These are phyloP conservation scores for Rhynchonycteris naso DNA, from an alignment of 2,797 vertebrate species.

Conservation along the genomic window DNA sequence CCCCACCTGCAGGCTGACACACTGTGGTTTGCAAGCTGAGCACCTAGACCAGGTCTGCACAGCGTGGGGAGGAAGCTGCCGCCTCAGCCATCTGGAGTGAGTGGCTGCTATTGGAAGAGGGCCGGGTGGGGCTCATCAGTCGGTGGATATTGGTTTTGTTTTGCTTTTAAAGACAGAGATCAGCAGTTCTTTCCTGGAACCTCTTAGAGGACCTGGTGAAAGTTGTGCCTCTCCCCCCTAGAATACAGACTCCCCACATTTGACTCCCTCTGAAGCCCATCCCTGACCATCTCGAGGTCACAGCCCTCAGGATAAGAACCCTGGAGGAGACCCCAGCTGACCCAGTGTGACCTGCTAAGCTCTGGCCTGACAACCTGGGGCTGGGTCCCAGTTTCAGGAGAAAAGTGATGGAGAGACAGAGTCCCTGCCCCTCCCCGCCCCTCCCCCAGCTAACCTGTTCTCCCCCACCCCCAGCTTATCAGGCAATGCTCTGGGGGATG, in stretches of 20 bases:
- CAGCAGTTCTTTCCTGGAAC: neutral
- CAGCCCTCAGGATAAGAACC: neutral
- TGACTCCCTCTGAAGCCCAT: neutral
- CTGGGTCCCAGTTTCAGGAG: neutral
- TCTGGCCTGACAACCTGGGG: neutral
- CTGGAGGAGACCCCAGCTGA: neutral
- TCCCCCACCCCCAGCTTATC: conserved; percentile 80
- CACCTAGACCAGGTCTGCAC: conserved; percentile 84
- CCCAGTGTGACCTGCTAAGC: neutral
- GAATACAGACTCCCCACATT: neutral
- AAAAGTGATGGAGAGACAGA: neutral
- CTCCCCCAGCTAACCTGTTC: neutral
- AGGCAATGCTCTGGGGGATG: conserved; percentile 78
- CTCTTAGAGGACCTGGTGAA: neutral
- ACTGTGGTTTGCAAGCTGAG: conserved; percentile 82
- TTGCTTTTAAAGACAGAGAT: neutral
- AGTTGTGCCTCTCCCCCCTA: neutral
- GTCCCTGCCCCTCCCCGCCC: too few relatives aligned
- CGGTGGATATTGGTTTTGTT: neutral
- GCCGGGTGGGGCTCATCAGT: neutral
- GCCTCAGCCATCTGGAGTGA: conserved; percentile 90
- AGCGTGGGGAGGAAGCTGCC: conserved; percentile 82
- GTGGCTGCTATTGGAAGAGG: conserved; percentile 32
- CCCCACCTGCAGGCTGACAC: conserved; percentile 80
- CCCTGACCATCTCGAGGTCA: neutral